Evolutionary conservation across 2,888 invertebrate genomes (phyloP).

Genomic region (Eupeodes luniger): DNA sequence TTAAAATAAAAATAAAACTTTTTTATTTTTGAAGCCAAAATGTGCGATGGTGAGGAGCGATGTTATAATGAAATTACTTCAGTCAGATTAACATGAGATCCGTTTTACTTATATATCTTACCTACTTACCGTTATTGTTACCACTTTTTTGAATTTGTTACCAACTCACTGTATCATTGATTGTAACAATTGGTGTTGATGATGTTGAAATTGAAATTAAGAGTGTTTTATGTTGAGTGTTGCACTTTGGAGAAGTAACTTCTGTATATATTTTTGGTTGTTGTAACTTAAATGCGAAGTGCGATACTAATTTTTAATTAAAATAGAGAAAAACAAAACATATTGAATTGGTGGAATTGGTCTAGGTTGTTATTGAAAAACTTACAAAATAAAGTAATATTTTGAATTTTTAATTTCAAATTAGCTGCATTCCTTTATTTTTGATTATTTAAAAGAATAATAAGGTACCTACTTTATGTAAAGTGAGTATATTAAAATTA

Average conservation of each 20-base stretch:
- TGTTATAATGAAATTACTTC: constrained; percentile 27
- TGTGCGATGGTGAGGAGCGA: not conserved
- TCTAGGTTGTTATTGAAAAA: not conserved
- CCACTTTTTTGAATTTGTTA: constrained; percentile 20
- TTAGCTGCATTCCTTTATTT: too few relatives aligned
- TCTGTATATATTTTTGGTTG: not conserved
- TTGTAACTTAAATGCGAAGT: constrained; percentile 1
- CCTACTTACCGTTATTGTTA: constrained; percentile 7
- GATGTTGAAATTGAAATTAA: not conserved
- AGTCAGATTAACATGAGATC: constrained; percentile 23
- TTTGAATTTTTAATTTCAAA: too few relatives aligned
- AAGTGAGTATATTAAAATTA: too few relatives aligned
- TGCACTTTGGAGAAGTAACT: constrained; percentile 5
- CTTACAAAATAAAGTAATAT: too few relatives aligned
- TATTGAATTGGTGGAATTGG: not conserved
- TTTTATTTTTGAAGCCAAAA: not conserved
- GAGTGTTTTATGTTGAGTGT: not conserved
- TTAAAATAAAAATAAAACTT: not conserved
- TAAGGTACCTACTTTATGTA: too few relatives aligned
- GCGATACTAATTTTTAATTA: constrained; percentile 29
- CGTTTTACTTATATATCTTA: constrained; percentile 1
- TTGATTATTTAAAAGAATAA: too few relatives aligned
- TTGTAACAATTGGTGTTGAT: constrained; percentile 32
- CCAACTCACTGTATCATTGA: constrained; percentile 3
- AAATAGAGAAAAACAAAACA: not conserved